phyloP scores from a whole-genome alignment of 2,888 invertebrate genomes.

The Rhaphigaster nebulosa region DNA sequence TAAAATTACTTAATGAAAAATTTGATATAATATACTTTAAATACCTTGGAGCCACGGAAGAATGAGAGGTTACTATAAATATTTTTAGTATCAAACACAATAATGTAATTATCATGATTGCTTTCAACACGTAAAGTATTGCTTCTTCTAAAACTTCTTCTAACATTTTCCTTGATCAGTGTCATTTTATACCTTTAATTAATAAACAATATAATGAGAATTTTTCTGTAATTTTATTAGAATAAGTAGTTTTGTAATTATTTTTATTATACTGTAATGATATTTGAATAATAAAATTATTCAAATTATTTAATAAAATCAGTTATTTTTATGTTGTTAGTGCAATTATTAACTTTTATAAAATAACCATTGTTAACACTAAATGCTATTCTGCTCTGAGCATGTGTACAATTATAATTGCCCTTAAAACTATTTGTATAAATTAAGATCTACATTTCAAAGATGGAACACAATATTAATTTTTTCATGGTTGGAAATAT shows the following conservation, averaged over 20 bases:
- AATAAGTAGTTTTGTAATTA: not conserved
- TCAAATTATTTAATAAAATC: no score
- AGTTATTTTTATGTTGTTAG: no score
- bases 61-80: not conserved
- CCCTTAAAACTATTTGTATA: no score
- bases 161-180: not conserved
- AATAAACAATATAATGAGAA: not conserved
- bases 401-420: no score
- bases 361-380: no score
- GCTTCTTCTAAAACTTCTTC: not conserved
- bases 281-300: no score
- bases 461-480: no score
- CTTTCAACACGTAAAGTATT: not conserved
- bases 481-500: no score
- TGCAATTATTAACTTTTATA: no score
- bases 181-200: conserved; percentile 15
- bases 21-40: not conserved
- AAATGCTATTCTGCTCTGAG: no score
- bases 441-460: no score
- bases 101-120: not conserved
- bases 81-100: not conserved
- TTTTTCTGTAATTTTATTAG: not conserved
- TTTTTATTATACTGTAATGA: not conserved
- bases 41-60: not conserved
- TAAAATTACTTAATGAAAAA: not conserved